These are phyloP conservation scores for Cololabis saira DNA, from an alignment of 2,113 vertebrate species.

Conservation along the genomic window DNA sequence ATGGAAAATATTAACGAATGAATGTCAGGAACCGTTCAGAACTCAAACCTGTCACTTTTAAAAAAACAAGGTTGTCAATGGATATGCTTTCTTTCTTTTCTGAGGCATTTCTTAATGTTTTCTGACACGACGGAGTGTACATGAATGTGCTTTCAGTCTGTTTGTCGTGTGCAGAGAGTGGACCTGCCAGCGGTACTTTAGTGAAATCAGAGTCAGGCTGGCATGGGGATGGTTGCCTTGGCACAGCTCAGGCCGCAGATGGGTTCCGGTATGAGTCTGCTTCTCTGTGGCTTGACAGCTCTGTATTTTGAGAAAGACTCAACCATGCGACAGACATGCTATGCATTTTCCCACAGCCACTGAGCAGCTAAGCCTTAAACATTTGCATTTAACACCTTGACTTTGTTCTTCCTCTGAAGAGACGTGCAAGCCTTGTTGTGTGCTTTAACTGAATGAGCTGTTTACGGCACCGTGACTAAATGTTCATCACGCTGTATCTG, in stretches of 20 bases:
- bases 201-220: conserved; percentile 67
- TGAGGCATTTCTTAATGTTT: conserved; percentile 23
- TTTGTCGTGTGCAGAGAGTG: conserved; percentile 37
- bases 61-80: not conserved
- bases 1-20: too few relatives aligned
- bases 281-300: conserved; percentile 72
- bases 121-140: conserved; percentile 39
- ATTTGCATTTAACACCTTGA: conserved; percentile 41
- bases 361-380: conserved; percentile 49
- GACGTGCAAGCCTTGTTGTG: conserved; percentile 6
- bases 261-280: conserved; percentile 71
- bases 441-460: not conserved
- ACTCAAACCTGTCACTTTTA: not conserved
- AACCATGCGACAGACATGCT: conserved; percentile 66
- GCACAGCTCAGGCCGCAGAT: conserved; percentile 63
- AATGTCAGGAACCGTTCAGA: not conserved
- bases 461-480: conserved; percentile 15
- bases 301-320: conserved; percentile 56
- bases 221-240: conserved; percentile 60
- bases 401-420: conserved; percentile 31
- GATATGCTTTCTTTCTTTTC: too few relatives aligned
- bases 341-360: conserved; percentile 72
- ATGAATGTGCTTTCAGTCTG: conserved; percentile 39
- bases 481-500: too few relatives aligned
- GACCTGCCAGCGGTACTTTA: conserved; percentile 48